phyloP scores from a whole-genome alignment of 1,140 invertebrate genomes.

The Heliconius congener region DNA sequence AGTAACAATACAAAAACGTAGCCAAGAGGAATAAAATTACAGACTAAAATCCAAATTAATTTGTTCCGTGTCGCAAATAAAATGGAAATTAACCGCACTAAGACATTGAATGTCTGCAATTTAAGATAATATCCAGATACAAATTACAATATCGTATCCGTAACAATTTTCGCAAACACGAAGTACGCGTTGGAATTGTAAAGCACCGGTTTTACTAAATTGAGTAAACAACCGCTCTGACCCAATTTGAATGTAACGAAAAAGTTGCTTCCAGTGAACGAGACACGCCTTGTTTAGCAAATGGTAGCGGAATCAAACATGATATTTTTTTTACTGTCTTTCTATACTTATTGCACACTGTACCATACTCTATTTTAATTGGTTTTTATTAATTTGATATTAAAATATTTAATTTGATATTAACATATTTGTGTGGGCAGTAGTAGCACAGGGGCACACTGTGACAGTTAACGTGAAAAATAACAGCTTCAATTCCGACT shows the following conservation, averaged over 20 bases:
- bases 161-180: constrained; percentile 22
- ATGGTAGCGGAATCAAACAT: constrained; percentile 4
- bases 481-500: no score
- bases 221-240: constrained; percentile 32
- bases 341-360: background rate
- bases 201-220: constrained; percentile 33
- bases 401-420: no score
- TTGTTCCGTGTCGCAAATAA: background rate
- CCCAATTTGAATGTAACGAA: constrained; percentile 29
- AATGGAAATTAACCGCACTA: background rate
- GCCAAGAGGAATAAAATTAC: background rate
- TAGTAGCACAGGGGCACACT: no score
- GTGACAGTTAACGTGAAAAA: no score
- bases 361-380: no score
- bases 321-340: background rate
- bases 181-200: constrained; percentile 24
- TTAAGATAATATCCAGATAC: background rate
- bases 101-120: constrained; percentile 22
- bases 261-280: constrained; percentile 22
- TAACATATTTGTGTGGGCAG: no score
- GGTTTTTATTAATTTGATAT: no score
- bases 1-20: background rate
- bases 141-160: constrained; percentile 21
- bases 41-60: background rate
- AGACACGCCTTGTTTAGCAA: constrained; percentile 19